Evolutionary conservation across 2,113 vertebrate species (phyloP).

Genomic region (Perognathus longimembris): DNA sequence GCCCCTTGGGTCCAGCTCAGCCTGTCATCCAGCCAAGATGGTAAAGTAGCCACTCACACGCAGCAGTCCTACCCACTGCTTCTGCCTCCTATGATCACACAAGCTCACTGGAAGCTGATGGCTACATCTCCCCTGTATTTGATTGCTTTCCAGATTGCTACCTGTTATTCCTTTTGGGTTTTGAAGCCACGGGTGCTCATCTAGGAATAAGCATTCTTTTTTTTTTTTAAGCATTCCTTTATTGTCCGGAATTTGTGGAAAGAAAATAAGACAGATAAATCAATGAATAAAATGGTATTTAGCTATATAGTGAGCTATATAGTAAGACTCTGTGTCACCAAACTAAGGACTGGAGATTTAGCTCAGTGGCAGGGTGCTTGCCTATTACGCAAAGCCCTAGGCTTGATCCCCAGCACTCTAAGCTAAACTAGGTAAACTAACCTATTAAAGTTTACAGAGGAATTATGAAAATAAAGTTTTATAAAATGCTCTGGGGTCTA

Average conservation of each 20-base stretch:
- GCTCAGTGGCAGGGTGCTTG: no score
- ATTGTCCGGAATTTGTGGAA: background rate
- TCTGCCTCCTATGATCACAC: background rate
- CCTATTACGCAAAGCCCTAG: background rate
- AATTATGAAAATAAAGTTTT: slow-evolving; percentile 21
- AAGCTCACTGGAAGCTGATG: slow-evolving; percentile 91
- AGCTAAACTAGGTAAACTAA: slow-evolving; percentile 9
- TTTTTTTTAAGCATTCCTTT: no score
- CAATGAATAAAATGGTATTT: background rate
- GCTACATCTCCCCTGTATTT: slow-evolving; percentile 93
- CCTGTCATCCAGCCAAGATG: background rate
- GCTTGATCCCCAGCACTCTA: no score
- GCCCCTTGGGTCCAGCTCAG: background rate
- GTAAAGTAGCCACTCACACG: background rate
- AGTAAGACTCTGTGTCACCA: background rate
- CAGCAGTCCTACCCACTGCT: background rate
- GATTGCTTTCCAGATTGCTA: slow-evolving; percentile 91
- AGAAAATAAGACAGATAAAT: background rate
- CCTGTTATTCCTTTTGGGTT: slow-evolving; percentile 91
- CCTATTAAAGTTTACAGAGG: background rate
- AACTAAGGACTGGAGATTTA: no score
- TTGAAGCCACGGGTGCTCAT: slow-evolving; percentile 86
- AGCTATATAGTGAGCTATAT: background rate
- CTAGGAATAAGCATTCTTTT: no score
- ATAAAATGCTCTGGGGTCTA: slow-evolving; percentile 12